phyloP scores from a whole-genome alignment of 1,140 invertebrate species.

The Bombus waltoni region DNA sequence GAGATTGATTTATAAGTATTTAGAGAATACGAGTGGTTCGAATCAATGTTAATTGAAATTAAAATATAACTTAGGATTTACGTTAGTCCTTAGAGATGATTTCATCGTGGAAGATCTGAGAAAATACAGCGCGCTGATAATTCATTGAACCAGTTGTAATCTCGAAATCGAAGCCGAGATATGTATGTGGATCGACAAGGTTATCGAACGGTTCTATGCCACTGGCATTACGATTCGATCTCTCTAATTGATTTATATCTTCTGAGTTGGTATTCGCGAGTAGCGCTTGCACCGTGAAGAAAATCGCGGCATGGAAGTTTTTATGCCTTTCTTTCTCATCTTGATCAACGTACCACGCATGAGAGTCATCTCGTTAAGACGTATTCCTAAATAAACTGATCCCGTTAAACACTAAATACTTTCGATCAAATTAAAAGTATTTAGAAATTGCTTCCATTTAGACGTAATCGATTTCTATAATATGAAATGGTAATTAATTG shows the following conservation, averaged over 20 bases:
- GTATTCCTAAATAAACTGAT: neutral
- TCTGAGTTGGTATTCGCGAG: constrained; percentile 12
- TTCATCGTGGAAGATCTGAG: neutral
- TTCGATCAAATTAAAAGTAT: neutral
- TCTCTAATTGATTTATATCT: constrained; percentile 42
- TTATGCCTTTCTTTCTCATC: neutral
- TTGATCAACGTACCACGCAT: neutral
- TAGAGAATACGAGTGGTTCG: too few species aligned
- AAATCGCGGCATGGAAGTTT: neutral
- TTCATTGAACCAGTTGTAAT: constrained; percentile 21
- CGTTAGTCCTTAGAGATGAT: neutral
- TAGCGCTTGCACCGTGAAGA: neutral
- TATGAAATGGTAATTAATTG: neutral
- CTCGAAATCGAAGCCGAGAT: neutral
- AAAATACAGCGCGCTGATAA: neutral
- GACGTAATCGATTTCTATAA: neutral
- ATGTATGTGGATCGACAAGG: constrained; percentile 26
- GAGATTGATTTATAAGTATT: too few species aligned
- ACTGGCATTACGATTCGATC: constrained; percentile 36
- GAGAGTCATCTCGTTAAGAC: neutral
- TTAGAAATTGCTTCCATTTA: neutral
- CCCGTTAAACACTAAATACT: neutral
- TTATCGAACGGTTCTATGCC: constrained; percentile 39
- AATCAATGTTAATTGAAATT: too few species aligned
- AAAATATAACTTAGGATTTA: neutral